These are phyloP conservation scores for Pristionchus arcanus DNA, from an alignment of 2,888 invertebrate species.

Conservation along the genomic window DNA sequence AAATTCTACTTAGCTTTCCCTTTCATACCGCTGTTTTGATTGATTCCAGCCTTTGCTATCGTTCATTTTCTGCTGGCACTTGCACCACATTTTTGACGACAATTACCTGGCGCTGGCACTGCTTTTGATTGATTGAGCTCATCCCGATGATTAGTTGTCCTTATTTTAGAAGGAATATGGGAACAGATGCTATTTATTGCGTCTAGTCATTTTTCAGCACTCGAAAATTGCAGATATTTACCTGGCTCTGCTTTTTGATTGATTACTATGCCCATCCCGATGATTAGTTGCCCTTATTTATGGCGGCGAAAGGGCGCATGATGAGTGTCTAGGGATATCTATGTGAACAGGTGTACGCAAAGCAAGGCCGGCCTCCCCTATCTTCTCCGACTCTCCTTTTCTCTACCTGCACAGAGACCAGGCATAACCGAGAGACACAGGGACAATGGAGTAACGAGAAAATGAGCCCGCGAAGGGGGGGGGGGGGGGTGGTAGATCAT, in stretches of 20 bases:
- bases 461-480: not conserved
- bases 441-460: constrained; percentile 36
- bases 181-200: too few species aligned
- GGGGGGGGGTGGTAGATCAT: constrained; percentile 30
- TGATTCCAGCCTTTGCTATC: too few species aligned
- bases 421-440: not conserved
- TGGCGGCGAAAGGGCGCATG: not conserved
- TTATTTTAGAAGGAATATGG: too few species aligned
- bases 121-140: not conserved
- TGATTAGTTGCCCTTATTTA: not conserved
- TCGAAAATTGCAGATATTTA: too few species aligned
- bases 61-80: too few species aligned
- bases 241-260: not conserved
- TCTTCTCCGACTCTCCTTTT: not conserved
- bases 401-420: not conserved
- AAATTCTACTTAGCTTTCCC: too few species aligned
- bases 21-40: too few species aligned
- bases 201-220: too few species aligned
- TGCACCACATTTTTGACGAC: too few species aligned
- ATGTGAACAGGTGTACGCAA: constrained; percentile 14
- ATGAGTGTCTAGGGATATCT: not conserved
- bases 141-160: not conserved
- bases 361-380: not conserved
- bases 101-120: not conserved
- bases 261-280: not conserved